Conservation (phyloP, 2,888 invertebrate genomes). For the Lucinisca nassula region DNA sequence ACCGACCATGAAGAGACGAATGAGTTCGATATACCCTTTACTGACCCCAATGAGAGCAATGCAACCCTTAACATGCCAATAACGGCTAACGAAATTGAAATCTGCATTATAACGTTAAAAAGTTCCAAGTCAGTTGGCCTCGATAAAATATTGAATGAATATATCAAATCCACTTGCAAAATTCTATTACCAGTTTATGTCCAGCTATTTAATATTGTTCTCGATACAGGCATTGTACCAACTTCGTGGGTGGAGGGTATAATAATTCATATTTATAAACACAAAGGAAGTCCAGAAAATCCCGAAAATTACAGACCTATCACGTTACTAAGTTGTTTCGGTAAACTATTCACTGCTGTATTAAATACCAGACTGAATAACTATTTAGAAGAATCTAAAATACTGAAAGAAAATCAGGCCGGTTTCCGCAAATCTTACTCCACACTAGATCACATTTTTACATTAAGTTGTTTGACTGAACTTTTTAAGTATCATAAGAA, state of each 20-base stretch:
- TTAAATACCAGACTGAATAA: not conserved
- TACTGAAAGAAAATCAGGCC: not conserved
- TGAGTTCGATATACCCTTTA: too few relatives aligned
- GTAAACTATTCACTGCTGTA: not conserved
- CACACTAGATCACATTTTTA: not conserved
- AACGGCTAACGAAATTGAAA: too few relatives aligned
- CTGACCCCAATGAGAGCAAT: too few relatives aligned
- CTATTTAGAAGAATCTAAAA: not conserved
- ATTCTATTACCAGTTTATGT: not conserved
- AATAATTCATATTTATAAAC: not conserved
- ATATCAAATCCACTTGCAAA: not conserved
- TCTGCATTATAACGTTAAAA: too few relatives aligned
- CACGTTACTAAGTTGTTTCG: not conserved
- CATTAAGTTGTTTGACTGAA: too few relatives aligned
- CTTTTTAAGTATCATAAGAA: too few relatives aligned
- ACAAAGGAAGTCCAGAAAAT: not conserved
- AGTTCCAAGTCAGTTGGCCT: too few relatives aligned
- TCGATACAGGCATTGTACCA: not conserved
- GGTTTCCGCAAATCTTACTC: not conserved
- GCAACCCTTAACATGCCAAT: too few relatives aligned
- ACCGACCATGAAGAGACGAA: too few relatives aligned
- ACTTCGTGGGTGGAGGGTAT: not conserved
- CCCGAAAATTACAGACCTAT: not conserved
- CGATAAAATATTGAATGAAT: constrained; percentile 4
- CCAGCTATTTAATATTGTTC: not conserved